Percentiles rank a stretch among this genome's conserved stretches.
Conservation (phyloP, 2,113 vertebrate genomes). For the Furnarius figulus region DNA sequence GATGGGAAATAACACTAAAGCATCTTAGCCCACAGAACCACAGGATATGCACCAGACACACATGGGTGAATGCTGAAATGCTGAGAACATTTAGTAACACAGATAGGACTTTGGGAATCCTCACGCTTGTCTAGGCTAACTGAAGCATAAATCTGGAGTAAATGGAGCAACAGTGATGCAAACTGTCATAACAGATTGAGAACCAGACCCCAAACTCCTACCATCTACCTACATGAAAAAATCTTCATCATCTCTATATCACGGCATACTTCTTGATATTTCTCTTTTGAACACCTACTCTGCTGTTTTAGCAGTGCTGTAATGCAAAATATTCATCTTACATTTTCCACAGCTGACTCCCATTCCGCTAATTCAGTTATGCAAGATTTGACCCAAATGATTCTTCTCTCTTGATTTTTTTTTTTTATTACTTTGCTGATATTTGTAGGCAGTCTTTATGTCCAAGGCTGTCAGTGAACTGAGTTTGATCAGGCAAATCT, state of each 20-base stretch:
- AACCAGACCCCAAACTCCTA: background rate
- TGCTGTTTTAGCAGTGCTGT: fast-evolving
- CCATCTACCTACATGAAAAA: background rate
- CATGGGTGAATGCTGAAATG: conserved; percentile 16
- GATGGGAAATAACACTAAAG: conserved; percentile 3
- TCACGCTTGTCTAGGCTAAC: conserved; percentile 14
- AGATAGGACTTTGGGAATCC: background rate
- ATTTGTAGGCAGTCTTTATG: background rate
- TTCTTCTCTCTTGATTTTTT: background rate
- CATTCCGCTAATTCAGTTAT: background rate
- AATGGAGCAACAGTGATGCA: conserved; percentile 42
- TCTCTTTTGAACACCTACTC: background rate
- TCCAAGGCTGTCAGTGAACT: background rate
- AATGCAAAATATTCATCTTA: background rate
- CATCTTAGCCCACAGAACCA: conserved; percentile 9
- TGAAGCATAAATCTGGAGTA: conserved; percentile 11
- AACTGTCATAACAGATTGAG: conserved; percentile 35
- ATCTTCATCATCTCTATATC: background rate
- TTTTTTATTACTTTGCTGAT: background rate
- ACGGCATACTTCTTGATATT: background rate
- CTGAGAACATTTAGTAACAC: conserved; percentile 43
- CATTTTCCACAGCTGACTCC: background rate
- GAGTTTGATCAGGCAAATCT: conserved; percentile 6
- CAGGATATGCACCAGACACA: conserved; percentile 23
- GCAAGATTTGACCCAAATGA: background rate